Base-by-base conservation (phyloP, 2,888 invertebrate genomes). In the Lamproptera curius region DNA sequence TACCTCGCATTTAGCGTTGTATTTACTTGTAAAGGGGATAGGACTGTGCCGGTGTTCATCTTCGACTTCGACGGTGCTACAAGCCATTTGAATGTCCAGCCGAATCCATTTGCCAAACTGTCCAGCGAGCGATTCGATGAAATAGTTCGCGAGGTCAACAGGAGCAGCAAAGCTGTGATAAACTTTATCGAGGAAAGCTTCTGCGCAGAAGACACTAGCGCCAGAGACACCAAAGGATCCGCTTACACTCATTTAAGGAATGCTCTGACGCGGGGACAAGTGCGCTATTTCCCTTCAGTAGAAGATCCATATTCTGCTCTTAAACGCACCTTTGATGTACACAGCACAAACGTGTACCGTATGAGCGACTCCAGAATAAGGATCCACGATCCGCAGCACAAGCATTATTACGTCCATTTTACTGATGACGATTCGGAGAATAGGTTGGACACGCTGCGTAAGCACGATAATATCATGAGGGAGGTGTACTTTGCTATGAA, bases 141-240 rank as follows among this genome's bases (percentile, higher is more conserved):
- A 0, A 63, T 83, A 0, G 41, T 75, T 0, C 54, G 64, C 0
- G 65, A 69, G 0, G 59, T 67, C 0, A 56, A 63, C 0, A 67
- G 61, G 42, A 58, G 49, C 1, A 61, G 66, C 20, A 62, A 63
- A 26, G 57, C 65, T 0, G 49, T 80, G 0, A 53, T 84, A 0
- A 57, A 80, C 10, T 84, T 84, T 28, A 46, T 76, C 0, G 84
- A 84, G 59, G 72, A 81, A 0, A 48, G 50, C 0, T 65, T 84
- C 1, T 65, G 71, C 38, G 48, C 62, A 0, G 85, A 84, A 58
- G 80, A 82, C n/a, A 50, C 79, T 0, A 69, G 68, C 3, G 8
- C 50, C 0, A 79, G 67, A 44, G 76, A 82, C 35, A 52, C 31
- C 1, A 13, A 50, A 0, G 85, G 82, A 0, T 61, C 73, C 0